These are phyloP conservation scores for Spodoptera frugiperda DNA, from an alignment of 1,140 invertebrate species.

Conservation along the genomic window DNA sequence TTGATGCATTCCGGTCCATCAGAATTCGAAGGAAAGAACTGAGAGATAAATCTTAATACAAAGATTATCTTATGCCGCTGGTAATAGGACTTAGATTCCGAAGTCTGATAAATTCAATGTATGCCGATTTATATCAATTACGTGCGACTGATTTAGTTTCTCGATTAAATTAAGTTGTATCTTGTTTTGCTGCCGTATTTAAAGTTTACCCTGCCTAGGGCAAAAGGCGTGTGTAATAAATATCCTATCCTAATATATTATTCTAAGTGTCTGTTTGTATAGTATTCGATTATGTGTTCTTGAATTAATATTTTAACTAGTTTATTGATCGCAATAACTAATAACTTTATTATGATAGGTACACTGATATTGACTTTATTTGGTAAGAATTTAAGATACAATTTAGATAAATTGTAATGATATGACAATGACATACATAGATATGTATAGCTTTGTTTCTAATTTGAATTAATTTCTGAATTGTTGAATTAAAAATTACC, in stretches of 20 bases:
- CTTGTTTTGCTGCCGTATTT: slow-evolving; percentile 24
- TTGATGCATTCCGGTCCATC: slow-evolving; percentile 23
- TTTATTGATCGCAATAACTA: neutral
- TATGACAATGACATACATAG: too few relatives aligned
- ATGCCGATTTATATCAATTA: slow-evolving; percentile 36
- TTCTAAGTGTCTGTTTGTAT: slow-evolving; percentile 13
- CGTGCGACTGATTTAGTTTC: slow-evolving; percentile 27
- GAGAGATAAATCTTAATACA: slow-evolving; percentile 24
- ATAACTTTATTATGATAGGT: neutral
- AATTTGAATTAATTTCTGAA: too few relatives aligned
- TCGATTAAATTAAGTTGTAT: slow-evolving; percentile 29
- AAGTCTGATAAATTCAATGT: slow-evolving; percentile 16
- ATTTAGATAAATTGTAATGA: too few relatives aligned
- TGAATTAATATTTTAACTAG: neutral
- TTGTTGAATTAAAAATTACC: too few relatives aligned
- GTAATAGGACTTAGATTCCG: slow-evolving; percentile 20
- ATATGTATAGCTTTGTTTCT: too few relatives aligned
- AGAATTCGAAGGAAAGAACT: slow-evolving; percentile 26
- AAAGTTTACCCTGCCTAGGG: slow-evolving; percentile 27
- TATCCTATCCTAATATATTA: slow-evolving; percentile 22
- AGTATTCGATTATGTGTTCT: neutral
- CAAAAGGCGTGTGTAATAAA: slow-evolving; percentile 23
- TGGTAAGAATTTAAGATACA: too few relatives aligned
- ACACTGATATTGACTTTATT: neutral
- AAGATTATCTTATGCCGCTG: slow-evolving; percentile 17